phyloP scores from a whole-genome alignment of 2,797 vertebrate species.

The Eospalax fontanierii region DNA sequence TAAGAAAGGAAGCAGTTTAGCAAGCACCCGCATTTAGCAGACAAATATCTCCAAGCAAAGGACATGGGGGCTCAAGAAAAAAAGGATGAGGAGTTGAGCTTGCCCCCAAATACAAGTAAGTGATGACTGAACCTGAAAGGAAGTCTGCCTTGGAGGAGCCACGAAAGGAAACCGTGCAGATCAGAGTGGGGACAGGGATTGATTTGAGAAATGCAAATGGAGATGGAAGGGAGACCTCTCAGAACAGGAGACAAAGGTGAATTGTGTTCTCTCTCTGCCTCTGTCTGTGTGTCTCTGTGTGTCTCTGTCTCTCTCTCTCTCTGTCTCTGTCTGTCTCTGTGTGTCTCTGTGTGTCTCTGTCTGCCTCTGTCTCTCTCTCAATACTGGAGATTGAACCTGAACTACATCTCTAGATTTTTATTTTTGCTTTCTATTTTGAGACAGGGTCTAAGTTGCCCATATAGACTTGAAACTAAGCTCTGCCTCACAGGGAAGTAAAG shows the following conservation, averaged over 20 bases:
- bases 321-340: too few species aligned
- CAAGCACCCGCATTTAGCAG: neutral
- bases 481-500: neutral
- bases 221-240: neutral
- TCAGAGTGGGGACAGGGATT: too few species aligned
- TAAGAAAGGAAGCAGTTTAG: neutral
- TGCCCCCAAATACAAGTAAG: neutral
- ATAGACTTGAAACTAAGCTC: neutral
- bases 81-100: neutral
- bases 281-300: too few species aligned
- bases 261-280: neutral
- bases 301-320: neutral
- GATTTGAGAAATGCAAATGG: fast-evolving
- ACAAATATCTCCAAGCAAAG: neutral
- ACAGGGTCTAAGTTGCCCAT: neutral
- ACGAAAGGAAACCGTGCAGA: fast-evolving
- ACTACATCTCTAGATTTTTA: too few species aligned
- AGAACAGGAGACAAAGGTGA: neutral
- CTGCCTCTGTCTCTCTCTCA: neutral
- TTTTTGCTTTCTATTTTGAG: neutral
- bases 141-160: neutral
- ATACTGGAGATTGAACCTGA: neutral
- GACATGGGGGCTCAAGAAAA: neutral
- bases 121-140: neutral
- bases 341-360: too few species aligned